Conservation (phyloP, 2,888 invertebrate species). For the Nephrotoma flavescens region DNA sequence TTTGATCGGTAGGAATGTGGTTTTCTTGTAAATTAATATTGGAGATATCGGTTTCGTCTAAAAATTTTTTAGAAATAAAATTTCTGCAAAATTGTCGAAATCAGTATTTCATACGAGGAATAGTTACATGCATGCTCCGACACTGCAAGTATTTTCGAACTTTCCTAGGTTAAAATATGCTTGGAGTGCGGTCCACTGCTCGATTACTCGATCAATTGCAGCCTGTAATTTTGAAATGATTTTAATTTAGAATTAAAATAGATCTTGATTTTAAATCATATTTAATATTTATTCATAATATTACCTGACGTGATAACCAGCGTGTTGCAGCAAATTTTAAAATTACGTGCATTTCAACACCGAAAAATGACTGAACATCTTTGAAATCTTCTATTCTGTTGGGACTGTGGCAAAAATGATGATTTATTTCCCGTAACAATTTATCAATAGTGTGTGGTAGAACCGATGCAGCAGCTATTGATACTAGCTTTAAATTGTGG, state of each 20-base stretch:
- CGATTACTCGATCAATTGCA: neutral
- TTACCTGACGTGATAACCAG: neutral
- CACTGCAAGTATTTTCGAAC: neutral
- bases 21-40: neutral
- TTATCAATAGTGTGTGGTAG: no score
- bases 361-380: no score
- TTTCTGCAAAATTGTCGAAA: neutral
- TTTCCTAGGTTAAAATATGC: no score
- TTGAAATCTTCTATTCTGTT: neutral
- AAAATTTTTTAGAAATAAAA: neutral
- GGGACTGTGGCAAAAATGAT: constrained; percentile 6
- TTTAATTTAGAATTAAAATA: neutral
- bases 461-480: no score
- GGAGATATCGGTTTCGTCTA: neutral
- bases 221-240: neutral
- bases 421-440: neutral
- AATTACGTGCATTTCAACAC: constrained; percentile 1
- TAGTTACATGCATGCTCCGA: neutral
- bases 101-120: neutral
- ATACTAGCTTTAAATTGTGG: no score
- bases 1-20: neutral
- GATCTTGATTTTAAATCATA: no score
- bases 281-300: neutral
- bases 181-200: no score
- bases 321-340: neutral